Conservation (phyloP, 2,113 vertebrate genomes). For the Nymphicus hollandicus region DNA sequence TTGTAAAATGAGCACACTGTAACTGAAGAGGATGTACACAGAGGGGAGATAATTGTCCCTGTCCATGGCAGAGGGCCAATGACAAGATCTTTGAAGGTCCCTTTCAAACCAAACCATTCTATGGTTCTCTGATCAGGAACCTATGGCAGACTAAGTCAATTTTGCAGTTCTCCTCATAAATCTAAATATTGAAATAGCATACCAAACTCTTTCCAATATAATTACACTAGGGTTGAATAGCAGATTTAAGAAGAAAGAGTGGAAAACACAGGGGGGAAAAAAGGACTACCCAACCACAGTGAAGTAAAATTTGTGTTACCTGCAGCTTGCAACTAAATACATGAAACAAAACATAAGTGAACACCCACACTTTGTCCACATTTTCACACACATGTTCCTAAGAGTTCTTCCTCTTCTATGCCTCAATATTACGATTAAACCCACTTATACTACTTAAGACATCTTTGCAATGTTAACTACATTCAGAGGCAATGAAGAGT, state of each 20-base stretch:
- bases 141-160: neutral
- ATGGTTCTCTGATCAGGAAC: neutral
- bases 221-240: neutral
- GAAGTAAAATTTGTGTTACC: neutral
- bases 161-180: neutral
- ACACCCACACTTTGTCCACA: neutral
- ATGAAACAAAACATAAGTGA: neutral
- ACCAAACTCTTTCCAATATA: neutral
- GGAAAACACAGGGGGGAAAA: neutral
- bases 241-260: neutral
- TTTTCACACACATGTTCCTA: neutral
- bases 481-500: neutral
- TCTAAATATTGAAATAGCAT: neutral
- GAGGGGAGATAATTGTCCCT: neutral
- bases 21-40: neutral
- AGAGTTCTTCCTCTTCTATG: neutral
- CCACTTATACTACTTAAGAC: constrained; percentile 1
- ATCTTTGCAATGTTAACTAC: neutral
- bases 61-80: neutral
- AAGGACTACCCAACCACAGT: neutral
- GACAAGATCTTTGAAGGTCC: neutral
- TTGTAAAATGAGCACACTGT: neutral
- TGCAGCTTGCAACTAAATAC: neutral
- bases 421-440: neutral
- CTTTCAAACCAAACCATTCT: neutral